Base-by-base conservation (phyloP, 37 sponge, comb jelly and placozoan species). In the Aphrocallistes beatrix region DNA sequence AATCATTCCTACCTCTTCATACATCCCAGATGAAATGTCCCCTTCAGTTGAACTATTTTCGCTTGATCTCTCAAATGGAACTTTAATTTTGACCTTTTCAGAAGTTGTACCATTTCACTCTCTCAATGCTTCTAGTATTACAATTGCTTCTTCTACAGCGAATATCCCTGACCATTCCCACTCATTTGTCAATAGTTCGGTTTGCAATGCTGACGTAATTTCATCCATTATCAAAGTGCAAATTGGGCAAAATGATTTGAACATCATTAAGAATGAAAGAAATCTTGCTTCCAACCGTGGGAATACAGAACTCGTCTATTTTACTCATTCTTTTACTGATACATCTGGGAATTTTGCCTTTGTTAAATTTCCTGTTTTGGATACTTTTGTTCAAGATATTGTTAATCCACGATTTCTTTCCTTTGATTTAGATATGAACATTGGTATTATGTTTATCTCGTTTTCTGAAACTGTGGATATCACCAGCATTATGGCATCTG, bases 381-480 rank as follows among this genome's bases (percentile, higher is more conserved):
- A 8, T 28, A 8, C 32, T 3, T 60, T 60, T 30, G 21, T 60
- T 32, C 75, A 19, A 6, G 75, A 60, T 60, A 60, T 8, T 28
- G 34, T 60, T 60, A 1, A 21, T 60, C 75, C 75, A 6, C 75
- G 75, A 25, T 32, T 60, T 32, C 75, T 60, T 3, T 89, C 85
- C 81, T 95, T 88, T 42, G 85, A 85, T 23, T 84, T 95, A 0
- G 96, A 95, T 60, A 93, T 95, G 96, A 86, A 95, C 86, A 83
- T 13, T n/a, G 96, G 93, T 0, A 69, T 81, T 37, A 49, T 95
- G 50, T 85, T 85, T 36, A 38, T 95, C 3, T 91, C 93, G 19
- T 95, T 95, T 86, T 88, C 87, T 38, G 96, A 95, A 47, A 95
- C 92, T 21, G 90, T 95, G 25, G 92, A 91, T 85, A 90, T 92